Percentiles rank a stretch among this genome's conserved stretches.
Conservation (phyloP, 2,888 invertebrate genomes). For the Leptinotarsa tumamoca region DNA sequence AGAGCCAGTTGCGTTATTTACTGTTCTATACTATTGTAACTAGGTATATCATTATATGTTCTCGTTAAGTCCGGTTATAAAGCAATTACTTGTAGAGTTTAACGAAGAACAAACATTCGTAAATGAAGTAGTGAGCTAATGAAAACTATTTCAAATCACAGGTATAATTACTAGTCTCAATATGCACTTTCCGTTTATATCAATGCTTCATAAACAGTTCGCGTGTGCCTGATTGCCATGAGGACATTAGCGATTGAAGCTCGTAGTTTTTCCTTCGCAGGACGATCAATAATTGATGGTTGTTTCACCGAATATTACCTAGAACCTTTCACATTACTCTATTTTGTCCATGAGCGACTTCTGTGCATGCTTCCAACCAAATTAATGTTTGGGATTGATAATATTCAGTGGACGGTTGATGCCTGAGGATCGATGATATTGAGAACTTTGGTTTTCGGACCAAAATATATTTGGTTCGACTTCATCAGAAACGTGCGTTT, state of each 20-base stretch:
- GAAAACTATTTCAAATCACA: conserved; percentile 25
- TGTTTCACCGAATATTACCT: background rate
- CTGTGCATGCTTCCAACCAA: background rate
- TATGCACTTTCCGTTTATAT: conserved; percentile 35
- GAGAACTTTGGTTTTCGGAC: too few species aligned
- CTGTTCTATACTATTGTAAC: too few species aligned
- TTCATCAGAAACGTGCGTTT: too few species aligned
- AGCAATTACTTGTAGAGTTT: background rate
- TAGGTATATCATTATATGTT: background rate
- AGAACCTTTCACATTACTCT: background rate
- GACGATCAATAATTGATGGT: conserved; percentile 40
- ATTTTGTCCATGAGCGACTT: background rate
- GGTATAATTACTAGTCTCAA: conserved; percentile 25
- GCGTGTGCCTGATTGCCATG: conserved; percentile 44
- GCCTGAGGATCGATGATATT: too few species aligned
- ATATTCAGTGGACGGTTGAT: background rate
- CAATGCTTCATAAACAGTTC: conserved; percentile 42
- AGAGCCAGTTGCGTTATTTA: too few species aligned
- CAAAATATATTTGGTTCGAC: too few species aligned
- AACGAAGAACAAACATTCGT: background rate
- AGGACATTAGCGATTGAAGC: conserved; percentile 41
- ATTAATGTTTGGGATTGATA: background rate
- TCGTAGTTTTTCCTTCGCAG: conserved; percentile 40
- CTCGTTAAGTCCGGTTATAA: background rate
- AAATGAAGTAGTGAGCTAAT: background rate